Evolutionary conservation across 2,888 invertebrate species (phyloP), one percentile per base, ranked within the genome.

Genomic region (Physocephala rufipes): DNA sequence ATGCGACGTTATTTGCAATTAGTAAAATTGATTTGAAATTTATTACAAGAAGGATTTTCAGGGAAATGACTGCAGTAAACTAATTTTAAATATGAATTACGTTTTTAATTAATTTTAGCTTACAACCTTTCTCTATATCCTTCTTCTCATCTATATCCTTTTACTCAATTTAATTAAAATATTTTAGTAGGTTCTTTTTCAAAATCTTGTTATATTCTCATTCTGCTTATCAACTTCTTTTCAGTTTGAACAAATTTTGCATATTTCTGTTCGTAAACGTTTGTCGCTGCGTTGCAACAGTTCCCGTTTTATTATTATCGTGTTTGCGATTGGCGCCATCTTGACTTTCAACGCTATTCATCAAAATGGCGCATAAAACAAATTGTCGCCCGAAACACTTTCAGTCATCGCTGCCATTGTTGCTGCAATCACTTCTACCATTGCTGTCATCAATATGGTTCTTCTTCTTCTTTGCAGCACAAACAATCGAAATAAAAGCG

Each of bases 1-100:
- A 49, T 30, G 47, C 43, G 66, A 58, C 73, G 74, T 75, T 24
- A 12, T 21, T 15, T 24, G 12, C 80, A 83, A 83, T 83, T 83
- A 82, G 79, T 71, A 74, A 81, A 83, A 82, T 83, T 83, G 82
- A 83, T 83, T 79, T 79, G 78, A 78, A 80, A 82, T 82, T 83
- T 81, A 83, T 82, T 80, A 73, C 69, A 79, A 80, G 79, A 21
- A 58, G 75, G 74, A 80, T 21, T 45, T 70, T 64, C 62, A 63
- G 58, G 51, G 72, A 24, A n/a, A n/a, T 74, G 79, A 81, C 79
- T 80, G 51, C 30, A 61, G 51, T 66, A 66, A 68, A 68, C 62
- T 61, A 49, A 61, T 68, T 62, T 62, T 21, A 16, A 51, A 62
- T 63, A 45, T 63, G 26, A 43, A 63, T 63, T 63, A 45, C 24